Percentiles rank a stretch among this genome's conserved stretches.
Evolutionary conservation across 2,797 vertebrate species (phyloP).

Genomic region (Onychomys arenicola): DNA sequence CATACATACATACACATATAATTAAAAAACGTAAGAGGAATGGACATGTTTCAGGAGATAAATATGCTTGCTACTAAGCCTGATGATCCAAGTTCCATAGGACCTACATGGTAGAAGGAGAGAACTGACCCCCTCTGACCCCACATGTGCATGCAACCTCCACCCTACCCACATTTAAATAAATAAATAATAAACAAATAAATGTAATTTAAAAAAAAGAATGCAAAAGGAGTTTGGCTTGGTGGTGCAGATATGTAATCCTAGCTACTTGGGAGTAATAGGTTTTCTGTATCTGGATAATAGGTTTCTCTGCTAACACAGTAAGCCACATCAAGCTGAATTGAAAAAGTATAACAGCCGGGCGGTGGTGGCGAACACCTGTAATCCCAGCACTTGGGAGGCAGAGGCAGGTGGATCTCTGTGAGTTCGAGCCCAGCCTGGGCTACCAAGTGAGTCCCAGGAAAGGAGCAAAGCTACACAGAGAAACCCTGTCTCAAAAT

Average conservation of each 20-base stretch:
- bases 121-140: not conserved
- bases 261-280: not conserved
- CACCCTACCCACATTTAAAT: not conserved
- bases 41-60: not conserved
- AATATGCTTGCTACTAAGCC: not conserved
- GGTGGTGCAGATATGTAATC: not conserved
- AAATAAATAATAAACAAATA: not conserved
- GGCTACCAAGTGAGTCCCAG: no score
- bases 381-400: no score
- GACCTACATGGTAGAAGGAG: not conserved
- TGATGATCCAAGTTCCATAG: not conserved
- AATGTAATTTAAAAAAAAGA: not conserved
- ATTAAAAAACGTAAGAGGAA: not conserved
- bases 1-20: not conserved
- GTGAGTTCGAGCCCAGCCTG: no score
- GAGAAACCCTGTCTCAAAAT: no score
- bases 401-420: no score
- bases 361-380: no score
- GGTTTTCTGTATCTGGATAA: not conserved
- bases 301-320: not conserved
- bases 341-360: not conserved
- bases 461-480: no score
- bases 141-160: not conserved
- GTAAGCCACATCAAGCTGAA: not conserved
- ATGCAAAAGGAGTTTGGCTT: not conserved